Conservation (phyloP, 2,113 vertebrate species). For the Malaclemys terrapin region DNA sequence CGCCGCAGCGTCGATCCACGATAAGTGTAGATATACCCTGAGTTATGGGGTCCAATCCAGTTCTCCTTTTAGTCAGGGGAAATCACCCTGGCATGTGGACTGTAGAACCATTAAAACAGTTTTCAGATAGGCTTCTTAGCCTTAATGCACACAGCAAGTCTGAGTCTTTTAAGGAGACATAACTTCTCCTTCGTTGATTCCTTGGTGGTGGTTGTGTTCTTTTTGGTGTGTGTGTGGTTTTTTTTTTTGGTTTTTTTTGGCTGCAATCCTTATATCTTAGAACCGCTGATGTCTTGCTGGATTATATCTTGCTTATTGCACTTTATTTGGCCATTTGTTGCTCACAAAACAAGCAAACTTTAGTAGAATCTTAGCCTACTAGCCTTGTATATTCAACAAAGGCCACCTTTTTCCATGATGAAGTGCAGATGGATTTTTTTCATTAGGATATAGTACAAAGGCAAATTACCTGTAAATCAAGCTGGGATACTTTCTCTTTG, state of each 20-base stretch:
- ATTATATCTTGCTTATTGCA: neutral
- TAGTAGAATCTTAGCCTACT: neutral
- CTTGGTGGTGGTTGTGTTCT: neutral
- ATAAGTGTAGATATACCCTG: too few species aligned
- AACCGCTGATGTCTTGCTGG: neutral
- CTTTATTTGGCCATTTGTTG: neutral
- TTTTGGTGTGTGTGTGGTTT: too few species aligned
- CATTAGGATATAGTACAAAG: neutral
- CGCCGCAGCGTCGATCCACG: too few species aligned
- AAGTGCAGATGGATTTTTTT: neutral
- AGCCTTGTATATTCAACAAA: neutral
- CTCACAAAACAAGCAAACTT: neutral
- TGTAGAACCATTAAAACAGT: neutral
- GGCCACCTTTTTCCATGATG: neutral
- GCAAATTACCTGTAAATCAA: conserved; percentile 91
- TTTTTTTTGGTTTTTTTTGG: neutral
- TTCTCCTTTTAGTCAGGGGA: neutral
- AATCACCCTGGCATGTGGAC: neutral
- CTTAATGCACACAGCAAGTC: neutral
- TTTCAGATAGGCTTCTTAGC: neutral
- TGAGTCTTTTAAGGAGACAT: neutral
- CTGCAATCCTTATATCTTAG: neutral
- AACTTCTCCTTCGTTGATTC: neutral
- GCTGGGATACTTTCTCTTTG: conserved; percentile 93
- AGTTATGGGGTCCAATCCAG: neutral